A percentile compares a stretch with the other conserved stretches of the same genome.
Conservation (phyloP, 1,140 invertebrate species). For the Pararge aegeria region DNA sequence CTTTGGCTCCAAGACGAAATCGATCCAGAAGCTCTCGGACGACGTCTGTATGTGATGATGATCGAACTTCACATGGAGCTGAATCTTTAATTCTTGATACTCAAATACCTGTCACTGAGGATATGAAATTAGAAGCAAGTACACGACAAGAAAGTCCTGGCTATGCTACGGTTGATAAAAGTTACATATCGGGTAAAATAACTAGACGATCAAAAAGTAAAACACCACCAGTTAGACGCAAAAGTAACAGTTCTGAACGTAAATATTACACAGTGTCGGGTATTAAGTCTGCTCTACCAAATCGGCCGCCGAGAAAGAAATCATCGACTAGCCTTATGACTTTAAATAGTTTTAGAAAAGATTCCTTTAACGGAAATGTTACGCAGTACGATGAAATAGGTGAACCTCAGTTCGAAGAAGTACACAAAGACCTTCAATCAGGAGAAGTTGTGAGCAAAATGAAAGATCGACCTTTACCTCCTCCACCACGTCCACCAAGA, state of each 20-base stretch:
- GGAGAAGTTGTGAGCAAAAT: conserved; percentile 88
- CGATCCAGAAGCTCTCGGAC: conserved; percentile 80
- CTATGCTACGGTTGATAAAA: conserved; percentile 85
- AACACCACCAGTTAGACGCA: conserved; percentile 61
- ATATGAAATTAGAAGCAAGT: conserved; percentile 71
- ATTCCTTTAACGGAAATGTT: conserved; percentile 71
- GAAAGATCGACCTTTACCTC: conserved; percentile 89
- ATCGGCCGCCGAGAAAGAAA: conserved; percentile 79
- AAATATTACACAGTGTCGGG: conserved; percentile 86
- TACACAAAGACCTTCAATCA: conserved; percentile 82
- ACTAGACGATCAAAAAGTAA: conserved; percentile 58
- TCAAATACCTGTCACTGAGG: conserved; percentile 51
- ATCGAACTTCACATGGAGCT: conserved; percentile 85
- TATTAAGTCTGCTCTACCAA: conserved; percentile 53
- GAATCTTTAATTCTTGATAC: conserved; percentile 82
- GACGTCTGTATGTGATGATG: conserved; percentile 83
- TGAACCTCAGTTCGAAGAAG: conserved; percentile 75
- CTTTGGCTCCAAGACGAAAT: conserved; percentile 68
- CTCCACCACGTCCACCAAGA: conserved; percentile 87
- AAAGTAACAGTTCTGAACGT: conserved; percentile 76
- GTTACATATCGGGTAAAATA: conserved; percentile 47
- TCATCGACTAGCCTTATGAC: conserved; percentile 77
- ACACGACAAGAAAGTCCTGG: conserved; percentile 81
- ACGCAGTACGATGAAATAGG: conserved; percentile 83
- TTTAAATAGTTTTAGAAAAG: conserved; percentile 62